A percentile compares a stretch with the other conserved stretches of the same genome.
Evolutionary conservation across 2,113 vertebrate species (phyloP).

Genomic region (Sinocyclocheilus anophthalmus): DNA sequence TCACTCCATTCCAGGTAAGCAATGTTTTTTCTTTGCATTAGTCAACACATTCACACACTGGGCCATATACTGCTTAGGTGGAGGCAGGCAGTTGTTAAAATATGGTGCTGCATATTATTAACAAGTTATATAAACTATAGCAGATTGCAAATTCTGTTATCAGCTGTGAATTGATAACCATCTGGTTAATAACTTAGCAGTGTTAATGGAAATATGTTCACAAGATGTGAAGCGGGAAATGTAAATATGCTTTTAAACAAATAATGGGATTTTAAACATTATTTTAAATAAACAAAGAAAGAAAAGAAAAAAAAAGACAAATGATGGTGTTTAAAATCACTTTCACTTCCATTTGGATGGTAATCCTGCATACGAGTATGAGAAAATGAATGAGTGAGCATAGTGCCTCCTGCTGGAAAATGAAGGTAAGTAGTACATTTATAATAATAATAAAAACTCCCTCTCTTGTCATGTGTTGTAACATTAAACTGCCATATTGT

Average conservation of each 20-base stretch:
- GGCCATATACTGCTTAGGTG: no score
- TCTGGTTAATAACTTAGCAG: neutral
- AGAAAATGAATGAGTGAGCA: neutral
- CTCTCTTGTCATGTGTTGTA: neutral
- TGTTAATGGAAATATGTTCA: neutral
- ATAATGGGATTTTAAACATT: neutral
- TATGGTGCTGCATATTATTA: neutral
- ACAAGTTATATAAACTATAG: neutral
- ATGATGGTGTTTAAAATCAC: neutral
- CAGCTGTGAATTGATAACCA: neutral
- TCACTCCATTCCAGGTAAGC: neutral
- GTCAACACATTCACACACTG: neutral
- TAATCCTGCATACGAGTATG: neutral
- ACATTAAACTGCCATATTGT: neutral
- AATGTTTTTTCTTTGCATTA: neutral
- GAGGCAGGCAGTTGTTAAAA: neutral
- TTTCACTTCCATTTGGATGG: neutral
- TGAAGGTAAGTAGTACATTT: neutral
- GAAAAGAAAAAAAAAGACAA: no score
- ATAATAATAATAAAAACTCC: neutral
- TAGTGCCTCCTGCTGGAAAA: neutral
- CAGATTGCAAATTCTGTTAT: neutral
- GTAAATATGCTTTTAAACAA: neutral
- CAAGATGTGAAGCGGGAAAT: neutral
- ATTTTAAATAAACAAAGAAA: neutral